phyloP scores from a whole-genome alignment of 2,888 invertebrate species.

The Tachina grossa region DNA sequence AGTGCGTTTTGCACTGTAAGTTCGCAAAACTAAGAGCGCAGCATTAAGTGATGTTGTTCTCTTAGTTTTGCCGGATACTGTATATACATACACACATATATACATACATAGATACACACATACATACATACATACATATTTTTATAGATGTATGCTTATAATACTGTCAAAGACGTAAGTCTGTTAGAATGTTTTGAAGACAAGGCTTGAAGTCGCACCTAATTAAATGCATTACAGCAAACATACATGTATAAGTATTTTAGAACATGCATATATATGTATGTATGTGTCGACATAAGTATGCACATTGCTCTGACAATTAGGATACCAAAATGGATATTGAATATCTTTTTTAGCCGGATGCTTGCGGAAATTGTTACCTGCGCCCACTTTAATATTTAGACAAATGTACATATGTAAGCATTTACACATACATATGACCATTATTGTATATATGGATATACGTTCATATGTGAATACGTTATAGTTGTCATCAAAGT shows the following conservation, averaged over 20 bases:
- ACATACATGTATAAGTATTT: not conserved
- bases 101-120: not conserved
- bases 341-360: slow-evolving; percentile 36
- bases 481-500: slow-evolving; percentile 72
- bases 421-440: slow-evolving; percentile 15
- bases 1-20: too few relatives aligned
- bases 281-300: too few relatives aligned
- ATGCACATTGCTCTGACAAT: not conserved
- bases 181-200: not conserved
- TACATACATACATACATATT: not conserved
- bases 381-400: slow-evolving; percentile 61
- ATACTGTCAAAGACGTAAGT: not conserved
- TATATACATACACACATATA: not conserved
- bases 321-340: slow-evolving; percentile 17
- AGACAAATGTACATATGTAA: slow-evolving; percentile 42
- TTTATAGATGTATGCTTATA: not conserved
- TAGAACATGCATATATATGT: not conserved
- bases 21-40: too few relatives aligned
- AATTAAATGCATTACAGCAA: not conserved
- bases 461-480: slow-evolving; percentile 56
- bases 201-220: not conserved
- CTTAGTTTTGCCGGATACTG: slow-evolving; percentile 1
- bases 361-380: slow-evolving; percentile 63
- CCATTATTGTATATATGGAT: not conserved
- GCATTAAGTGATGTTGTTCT: not conserved